Conservation (phyloP, 2,113 vertebrate species). For the Dasyurus viverrinus region DNA sequence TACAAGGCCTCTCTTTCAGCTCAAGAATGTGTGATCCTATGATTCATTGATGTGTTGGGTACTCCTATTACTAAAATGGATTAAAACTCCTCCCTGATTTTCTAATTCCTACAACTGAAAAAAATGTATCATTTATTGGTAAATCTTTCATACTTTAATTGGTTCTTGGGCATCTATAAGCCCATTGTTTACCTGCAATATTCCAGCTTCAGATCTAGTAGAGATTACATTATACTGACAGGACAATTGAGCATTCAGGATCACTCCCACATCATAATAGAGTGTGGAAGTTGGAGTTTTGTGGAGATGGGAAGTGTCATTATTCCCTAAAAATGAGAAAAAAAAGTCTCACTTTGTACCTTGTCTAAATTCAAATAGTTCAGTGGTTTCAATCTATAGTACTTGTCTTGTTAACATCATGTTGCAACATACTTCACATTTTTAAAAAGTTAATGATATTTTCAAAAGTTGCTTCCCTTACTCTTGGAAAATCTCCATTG, state of each 20-base stretch:
- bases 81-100: not conserved
- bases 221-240: not conserved
- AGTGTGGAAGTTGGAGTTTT: not conserved
- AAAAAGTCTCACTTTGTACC: not conserved
- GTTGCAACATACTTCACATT: not conserved
- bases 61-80: not conserved
- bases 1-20: not conserved
- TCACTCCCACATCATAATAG: not conserved
- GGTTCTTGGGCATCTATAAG: not conserved
- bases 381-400: not conserved
- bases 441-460: constrained; percentile 24
- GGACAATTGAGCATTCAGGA: not conserved
- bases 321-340: not conserved
- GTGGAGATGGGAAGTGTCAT: not conserved
- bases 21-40: not conserved
- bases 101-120: not conserved
- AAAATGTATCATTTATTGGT: not conserved
- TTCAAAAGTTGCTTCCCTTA: not conserved
- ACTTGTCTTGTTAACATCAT: not conserved
- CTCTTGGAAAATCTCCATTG: not conserved
- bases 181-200: not conserved
- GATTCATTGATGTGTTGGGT: not conserved
- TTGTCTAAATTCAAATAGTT: not conserved
- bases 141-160: not conserved
- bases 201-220: not conserved